Conservation (phyloP, 2,113 vertebrate species). For the Lutjanus erythropterus region DNA sequence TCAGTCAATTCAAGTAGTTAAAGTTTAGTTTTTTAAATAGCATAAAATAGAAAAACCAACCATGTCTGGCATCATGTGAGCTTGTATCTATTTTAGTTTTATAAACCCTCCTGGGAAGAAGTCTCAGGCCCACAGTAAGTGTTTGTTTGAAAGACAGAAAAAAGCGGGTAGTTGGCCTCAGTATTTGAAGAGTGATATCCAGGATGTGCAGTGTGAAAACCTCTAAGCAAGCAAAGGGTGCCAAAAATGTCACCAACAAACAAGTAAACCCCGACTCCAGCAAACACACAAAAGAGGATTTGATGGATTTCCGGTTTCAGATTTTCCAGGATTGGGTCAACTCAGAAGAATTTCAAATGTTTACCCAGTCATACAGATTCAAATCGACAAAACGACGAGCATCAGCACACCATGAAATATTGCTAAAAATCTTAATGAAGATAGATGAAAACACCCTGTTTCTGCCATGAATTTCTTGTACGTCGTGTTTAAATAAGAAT, state of each 20-base stretch:
- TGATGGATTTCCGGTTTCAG: background rate
- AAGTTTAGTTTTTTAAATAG: too few relatives aligned
- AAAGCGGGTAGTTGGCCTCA: background rate
- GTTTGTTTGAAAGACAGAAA: background rate
- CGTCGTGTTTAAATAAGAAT: background rate
- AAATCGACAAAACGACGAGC: background rate
- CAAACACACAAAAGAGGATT: background rate
- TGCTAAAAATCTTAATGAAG: background rate
- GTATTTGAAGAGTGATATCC: constrained; percentile 6
- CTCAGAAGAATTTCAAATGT: background rate
- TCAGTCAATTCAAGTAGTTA: too few relatives aligned
- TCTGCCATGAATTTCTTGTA: background rate
- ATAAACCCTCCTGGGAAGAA: background rate
- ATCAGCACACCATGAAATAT: background rate
- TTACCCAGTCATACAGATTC: background rate
- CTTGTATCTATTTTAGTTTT: background rate
- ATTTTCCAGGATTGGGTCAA: background rate
- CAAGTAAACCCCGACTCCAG: background rate
- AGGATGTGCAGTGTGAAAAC: background rate
- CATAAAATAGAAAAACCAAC: background rate
- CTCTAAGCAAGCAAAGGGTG: background rate
- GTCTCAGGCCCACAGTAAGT: background rate
- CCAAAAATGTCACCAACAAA: background rate
- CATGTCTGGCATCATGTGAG: background rate
- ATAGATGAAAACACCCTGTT: background rate